Evolutionary conservation across 2,113 vertebrate genomes (phyloP), one percentile per base, ranked within the genome.

Genomic region (Melozone crissalis): DNA sequence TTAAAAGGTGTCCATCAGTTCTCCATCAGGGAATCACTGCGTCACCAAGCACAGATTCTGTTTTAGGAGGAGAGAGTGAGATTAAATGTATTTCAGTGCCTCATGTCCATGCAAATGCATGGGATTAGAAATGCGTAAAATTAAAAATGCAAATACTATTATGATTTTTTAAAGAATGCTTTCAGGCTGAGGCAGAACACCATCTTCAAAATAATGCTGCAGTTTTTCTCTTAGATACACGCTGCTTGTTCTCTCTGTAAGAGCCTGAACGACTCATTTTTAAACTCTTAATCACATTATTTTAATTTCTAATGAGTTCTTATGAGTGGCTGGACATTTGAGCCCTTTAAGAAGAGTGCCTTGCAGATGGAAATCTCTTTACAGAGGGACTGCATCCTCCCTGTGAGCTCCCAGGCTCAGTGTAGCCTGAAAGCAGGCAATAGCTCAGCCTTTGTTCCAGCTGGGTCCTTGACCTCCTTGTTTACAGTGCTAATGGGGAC

Each of bases 401-500:
- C 79, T 75, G 65, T 13, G 73, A 84, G 69, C 46, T 87, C 52
- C 88, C 83, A 75, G 76, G 71, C 92, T 65, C 66, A 58, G 6
- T 2, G 7, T 4, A 75, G 88, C 62, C 73, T 78, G 76, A 71
- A 88, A 92, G 23, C 61, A 90, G 83, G 88, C 92, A 95, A 96
- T 93, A 96, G 92, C 95, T 86, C 83, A 51, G 93, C 86, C 88
- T 96, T 93, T 96, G 94, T 96, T 95, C 83, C 84, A 57, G 66
- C 28, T 46, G 17, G 20, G 85, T 90, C 80, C 92, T 94, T 96
- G 95, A 95, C 92, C 90, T 92, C 81, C 61, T 33, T 90, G 90
- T 93, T 96, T 95, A 95, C 92, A 95, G 89, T 61, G 84, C 87
- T 92, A 91, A 95, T 87, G 94, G 89, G 92, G 90, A 75, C 77